Evolutionary conservation across 1,140 invertebrate genomes (phyloP).

Genomic region (Ooceraea biroi): DNA sequence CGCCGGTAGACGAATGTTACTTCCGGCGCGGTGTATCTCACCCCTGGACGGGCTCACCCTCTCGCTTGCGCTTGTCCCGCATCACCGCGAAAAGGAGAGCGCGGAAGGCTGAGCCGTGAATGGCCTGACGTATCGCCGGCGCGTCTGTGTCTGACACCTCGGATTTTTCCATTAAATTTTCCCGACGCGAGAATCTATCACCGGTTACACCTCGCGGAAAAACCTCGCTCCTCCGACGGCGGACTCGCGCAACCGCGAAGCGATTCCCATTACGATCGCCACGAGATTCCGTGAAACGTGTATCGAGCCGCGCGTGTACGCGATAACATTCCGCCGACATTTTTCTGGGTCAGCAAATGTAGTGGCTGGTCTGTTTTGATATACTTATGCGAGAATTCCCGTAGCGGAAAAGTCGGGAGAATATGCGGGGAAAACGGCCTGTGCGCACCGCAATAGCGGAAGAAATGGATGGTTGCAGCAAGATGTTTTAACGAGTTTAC

Average conservation of each 20-base stretch:
- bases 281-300: conserved; percentile 74
- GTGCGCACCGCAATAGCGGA: no score
- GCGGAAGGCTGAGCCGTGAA: conserved; percentile 76
- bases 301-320: conserved; percentile 70
- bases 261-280: conserved; percentile 83
- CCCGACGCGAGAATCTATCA: conserved; percentile 85
- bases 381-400: not conserved
- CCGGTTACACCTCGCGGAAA: conserved; percentile 81
- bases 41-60: conserved; percentile 38
- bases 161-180: conserved; percentile 87
- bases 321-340: conserved; percentile 13
- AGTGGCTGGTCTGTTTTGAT: conserved; percentile 10
- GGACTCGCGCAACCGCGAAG: conserved; percentile 71
- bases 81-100: conserved; percentile 70
- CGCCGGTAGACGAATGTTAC: conserved; percentile 69
- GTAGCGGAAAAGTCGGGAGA: not conserved
- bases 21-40: conserved; percentile 63
- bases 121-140: conserved; percentile 84
- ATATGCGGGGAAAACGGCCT: not conserved
- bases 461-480: not conserved
- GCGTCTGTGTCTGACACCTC: conserved; percentile 85
- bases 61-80: not conserved
- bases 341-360: conserved; percentile 47
- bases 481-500: not conserved
- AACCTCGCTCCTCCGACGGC: conserved; percentile 78